These are phyloP conservation scores for Philereme transversata DNA, from an alignment of 2,888 invertebrate species.

Conservation along the genomic window DNA sequence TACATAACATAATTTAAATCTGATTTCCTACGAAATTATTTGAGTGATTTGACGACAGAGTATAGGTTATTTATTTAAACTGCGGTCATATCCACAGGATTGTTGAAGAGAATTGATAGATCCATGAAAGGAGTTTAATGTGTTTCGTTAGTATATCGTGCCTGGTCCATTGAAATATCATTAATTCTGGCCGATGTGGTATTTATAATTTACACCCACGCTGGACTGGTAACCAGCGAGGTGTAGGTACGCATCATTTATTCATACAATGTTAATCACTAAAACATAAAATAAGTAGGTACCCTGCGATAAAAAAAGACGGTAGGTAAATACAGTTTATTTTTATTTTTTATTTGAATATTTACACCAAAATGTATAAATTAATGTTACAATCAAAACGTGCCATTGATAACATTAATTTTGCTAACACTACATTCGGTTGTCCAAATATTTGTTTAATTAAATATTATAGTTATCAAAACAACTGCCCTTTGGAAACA, in stretches of 20 bases:
- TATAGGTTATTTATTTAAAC: constrained; percentile 50
- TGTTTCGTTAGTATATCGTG: constrained; percentile 49
- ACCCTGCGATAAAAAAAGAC: no score
- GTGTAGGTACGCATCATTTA: constrained; percentile 25
- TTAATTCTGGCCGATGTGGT: constrained; percentile 46
- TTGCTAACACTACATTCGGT: background rate
- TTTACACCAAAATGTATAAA: no score
- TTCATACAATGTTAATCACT: constrained; percentile 24
- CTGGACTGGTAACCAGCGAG: constrained; percentile 27
- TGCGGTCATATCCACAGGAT: constrained; percentile 46
- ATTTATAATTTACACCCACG: constrained; percentile 48
- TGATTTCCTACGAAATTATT: constrained; percentile 44
- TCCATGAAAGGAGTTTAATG: constrained; percentile 54
- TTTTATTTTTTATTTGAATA: no score
- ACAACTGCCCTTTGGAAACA: constrained; percentile 28
- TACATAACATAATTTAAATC: constrained; percentile 32
- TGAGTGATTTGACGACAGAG: constrained; percentile 44
- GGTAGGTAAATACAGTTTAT: no score
- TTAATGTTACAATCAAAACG: background rate
- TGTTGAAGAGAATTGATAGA: constrained; percentile 47
- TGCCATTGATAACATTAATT: background rate
- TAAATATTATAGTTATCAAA: background rate
- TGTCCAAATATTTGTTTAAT: constrained; percentile 16
- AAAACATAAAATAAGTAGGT: no score
- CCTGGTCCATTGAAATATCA: constrained; percentile 48